Conservation (phyloP, 2,797 vertebrate genomes). For the Anguilla marmorata region DNA sequence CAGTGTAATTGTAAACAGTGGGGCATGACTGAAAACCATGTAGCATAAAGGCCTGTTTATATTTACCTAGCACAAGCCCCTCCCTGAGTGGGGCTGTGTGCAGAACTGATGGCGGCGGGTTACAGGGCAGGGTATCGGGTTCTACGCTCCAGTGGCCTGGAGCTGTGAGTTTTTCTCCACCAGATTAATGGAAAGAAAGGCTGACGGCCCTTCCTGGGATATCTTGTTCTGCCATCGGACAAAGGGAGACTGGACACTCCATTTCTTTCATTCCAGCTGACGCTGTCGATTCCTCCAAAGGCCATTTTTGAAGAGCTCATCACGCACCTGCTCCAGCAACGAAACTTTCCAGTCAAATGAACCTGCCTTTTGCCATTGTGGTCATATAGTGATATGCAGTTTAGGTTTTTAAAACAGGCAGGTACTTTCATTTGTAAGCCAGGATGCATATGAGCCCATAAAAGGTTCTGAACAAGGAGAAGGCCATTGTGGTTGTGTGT, state of each 20-base stretch:
- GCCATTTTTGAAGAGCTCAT: neutral
- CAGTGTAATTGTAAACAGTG: neutral
- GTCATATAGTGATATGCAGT: neutral
- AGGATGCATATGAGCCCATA: neutral
- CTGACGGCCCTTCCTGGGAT: constrained; percentile 30
- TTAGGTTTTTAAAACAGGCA: neutral
- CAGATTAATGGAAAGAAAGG: constrained; percentile 27
- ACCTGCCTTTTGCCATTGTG: neutral
- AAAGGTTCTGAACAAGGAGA: neutral
- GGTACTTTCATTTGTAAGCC: neutral
- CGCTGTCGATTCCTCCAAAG: neutral
- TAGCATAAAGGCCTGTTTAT: neutral
- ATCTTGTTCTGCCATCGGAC: constrained; percentile 34
- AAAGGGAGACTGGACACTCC: neutral
- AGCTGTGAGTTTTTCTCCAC: neutral
- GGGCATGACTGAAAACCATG: neutral
- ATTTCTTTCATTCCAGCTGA: neutral
- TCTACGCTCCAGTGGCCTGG: neutral
- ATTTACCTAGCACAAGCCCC: neutral
- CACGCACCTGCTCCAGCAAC: neutral
- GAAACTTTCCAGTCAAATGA: neutral
- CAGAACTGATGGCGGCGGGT: constrained; percentile 3
- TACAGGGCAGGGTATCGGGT: neutral
- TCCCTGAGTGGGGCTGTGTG: neutral
- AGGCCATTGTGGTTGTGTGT: neutral